phyloP scores from a whole-genome alignment of 2,888 invertebrate species.

The Syrista parreyssii region DNA sequence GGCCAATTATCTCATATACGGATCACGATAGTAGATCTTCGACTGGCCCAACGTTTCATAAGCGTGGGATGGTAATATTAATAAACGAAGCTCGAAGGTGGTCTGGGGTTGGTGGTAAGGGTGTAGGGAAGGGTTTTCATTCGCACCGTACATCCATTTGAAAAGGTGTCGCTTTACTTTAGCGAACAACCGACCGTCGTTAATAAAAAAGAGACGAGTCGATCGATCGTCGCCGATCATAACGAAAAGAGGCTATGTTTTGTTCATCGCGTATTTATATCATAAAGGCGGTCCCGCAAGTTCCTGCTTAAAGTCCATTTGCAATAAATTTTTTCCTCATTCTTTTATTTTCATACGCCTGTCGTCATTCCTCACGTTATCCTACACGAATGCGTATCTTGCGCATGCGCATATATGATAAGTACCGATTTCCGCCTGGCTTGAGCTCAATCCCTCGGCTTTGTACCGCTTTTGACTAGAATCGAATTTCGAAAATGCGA shows the following conservation, averaged over 20 bases:
- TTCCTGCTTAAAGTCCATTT: conserved; percentile 25
- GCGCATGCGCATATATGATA: conserved; percentile 34
- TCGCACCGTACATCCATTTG: conserved; percentile 65
- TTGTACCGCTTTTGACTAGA: conserved; percentile 66
- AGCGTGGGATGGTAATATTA: background rate
- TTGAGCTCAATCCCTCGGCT: conserved; percentile 45
- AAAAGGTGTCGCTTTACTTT: conserved; percentile 60
- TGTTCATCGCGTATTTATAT: conserved; percentile 61
- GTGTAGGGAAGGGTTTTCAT: conserved; percentile 45
- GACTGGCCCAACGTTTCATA: background rate
- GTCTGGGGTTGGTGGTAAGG: background rate
- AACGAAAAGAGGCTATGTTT: conserved; percentile 66
- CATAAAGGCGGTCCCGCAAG: conserved; percentile 40
- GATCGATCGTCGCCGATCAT: conserved; percentile 31
- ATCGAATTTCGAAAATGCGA: conserved; percentile 57
- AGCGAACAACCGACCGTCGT: conserved; percentile 47
- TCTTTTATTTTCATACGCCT: conserved; percentile 17
- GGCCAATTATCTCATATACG: background rate
- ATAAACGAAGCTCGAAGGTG: background rate
- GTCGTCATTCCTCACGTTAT: conserved; percentile 26
- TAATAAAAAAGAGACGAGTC: background rate
- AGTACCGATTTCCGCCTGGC: conserved; percentile 59
- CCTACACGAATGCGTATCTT: background rate
- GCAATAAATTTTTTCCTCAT: background rate
- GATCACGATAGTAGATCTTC: background rate